Percentiles rank a stretch among this genome's conserved stretches.
Evolutionary conservation across 2,888 invertebrate species (phyloP).

Genomic region (Campaea margaritaria): DNA sequence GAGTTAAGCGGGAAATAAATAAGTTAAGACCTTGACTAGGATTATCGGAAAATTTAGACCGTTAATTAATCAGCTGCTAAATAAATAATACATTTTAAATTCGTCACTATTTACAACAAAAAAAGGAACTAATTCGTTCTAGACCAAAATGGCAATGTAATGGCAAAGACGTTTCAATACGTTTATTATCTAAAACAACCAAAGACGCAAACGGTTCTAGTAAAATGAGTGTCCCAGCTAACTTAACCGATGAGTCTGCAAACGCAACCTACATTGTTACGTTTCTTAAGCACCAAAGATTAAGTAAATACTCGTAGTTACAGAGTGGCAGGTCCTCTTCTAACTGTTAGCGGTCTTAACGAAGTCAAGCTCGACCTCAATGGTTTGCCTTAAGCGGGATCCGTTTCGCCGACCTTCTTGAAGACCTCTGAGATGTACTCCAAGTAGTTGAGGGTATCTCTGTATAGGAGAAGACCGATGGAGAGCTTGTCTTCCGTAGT

Average conservation of each 20-base stretch:
- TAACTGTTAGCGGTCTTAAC: constrained; percentile 49
- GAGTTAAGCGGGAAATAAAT: constrained; percentile 74
- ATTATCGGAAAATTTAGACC: constrained; percentile 79
- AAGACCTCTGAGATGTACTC: constrained; percentile 72
- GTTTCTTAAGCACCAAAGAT: constrained; percentile 47
- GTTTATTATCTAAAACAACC: constrained; percentile 71
- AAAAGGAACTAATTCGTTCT: constrained; percentile 81
- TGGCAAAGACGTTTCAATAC: constrained; percentile 78
- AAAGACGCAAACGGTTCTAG: constrained; percentile 64
- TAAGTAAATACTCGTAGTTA: constrained; percentile 47
- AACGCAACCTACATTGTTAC: constrained; percentile 25
- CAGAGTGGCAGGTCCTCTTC: constrained; percentile 38
- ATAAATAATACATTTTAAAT: constrained; percentile 80
- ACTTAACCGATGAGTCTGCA: constrained; percentile 52
- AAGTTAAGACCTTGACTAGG: constrained; percentile 82
- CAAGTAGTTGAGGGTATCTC: constrained; percentile 74
- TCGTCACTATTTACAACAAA: constrained; percentile 81
- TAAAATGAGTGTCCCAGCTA: constrained; percentile 55
- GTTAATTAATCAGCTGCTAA: constrained; percentile 62
- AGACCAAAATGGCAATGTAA: constrained; percentile 84
- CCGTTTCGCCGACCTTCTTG: constrained; percentile 60
- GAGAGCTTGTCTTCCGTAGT: constrained; percentile 52
- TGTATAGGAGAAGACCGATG: constrained; percentile 64
- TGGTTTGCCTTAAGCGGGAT: constrained; percentile 51
- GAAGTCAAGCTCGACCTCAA: constrained; percentile 34